phyloP scores from a whole-genome alignment of 2,797 vertebrate species.

The Channa striata region DNA sequence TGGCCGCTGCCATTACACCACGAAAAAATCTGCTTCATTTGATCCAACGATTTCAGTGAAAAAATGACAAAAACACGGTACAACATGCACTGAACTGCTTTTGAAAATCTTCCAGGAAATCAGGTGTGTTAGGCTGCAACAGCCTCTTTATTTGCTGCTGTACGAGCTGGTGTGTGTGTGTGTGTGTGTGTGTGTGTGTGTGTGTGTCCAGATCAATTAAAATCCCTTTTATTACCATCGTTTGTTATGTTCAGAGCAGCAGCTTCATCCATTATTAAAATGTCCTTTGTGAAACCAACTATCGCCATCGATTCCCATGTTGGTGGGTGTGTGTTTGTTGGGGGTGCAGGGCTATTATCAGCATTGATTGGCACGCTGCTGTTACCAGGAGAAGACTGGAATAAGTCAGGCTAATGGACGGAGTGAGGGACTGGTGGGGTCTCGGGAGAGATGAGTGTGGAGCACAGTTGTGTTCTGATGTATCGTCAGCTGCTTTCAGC shows the following conservation, averaged over 20 bases:
- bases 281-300: conserved; percentile 35
- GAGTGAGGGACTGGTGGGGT: conserved; percentile 10
- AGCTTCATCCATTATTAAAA: conserved; percentile 64
- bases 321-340: conserved; percentile 16
- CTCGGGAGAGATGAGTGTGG: conserved; percentile 9
- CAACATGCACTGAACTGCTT: too few species aligned
- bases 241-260: conserved; percentile 51
- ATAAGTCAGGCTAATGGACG: conserved; percentile 41
- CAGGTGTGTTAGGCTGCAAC: not conserved
- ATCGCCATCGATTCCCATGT: conserved; percentile 25
- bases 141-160: not conserved
- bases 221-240: conserved; percentile 36
- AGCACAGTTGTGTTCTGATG: conserved; percentile 22
- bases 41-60: too few species aligned
- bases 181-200: not conserved
- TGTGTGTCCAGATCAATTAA: conserved; percentile 37
- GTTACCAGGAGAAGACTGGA: conserved; percentile 40
- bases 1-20: too few species aligned
- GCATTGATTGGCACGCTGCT: conserved; percentile 59
- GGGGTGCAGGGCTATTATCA: conserved; percentile 54
- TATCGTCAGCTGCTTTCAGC: conserved; percentile 40
- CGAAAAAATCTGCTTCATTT: too few species aligned
- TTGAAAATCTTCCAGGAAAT: too few species aligned
- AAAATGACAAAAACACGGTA: too few species aligned
- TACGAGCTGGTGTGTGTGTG: not conserved